These are phyloP conservation scores for Frieseomelitta varia DNA, from an alignment of 1,140 invertebrate species.

Conservation along the genomic window DNA sequence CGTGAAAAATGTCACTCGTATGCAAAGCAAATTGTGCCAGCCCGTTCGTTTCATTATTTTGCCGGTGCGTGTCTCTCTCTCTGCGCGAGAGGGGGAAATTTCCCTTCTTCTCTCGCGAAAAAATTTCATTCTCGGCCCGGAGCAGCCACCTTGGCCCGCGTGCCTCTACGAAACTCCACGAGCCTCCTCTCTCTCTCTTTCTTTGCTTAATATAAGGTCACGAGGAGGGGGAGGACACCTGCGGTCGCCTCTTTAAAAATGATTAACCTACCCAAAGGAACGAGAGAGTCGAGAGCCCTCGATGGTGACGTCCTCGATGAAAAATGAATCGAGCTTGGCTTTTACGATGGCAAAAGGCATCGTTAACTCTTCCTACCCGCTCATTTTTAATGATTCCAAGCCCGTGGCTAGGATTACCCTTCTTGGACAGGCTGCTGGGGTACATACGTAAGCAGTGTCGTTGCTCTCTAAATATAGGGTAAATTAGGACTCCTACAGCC, in stretches of 20 bases:
- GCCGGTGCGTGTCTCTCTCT: slow-evolving; percentile 18
- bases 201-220: slow-evolving; percentile 58
- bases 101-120: slow-evolving; percentile 34
- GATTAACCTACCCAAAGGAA: slow-evolving; percentile 69
- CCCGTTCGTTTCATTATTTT: slow-evolving; percentile 69
- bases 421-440: neutral
- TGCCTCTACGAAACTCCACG: too few relatives aligned
- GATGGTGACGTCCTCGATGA: slow-evolving; percentile 61
- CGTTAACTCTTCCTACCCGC: slow-evolving; percentile 65
- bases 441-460: slow-evolving; percentile 12
- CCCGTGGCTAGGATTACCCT: neutral
- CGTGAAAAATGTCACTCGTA: slow-evolving; percentile 71
- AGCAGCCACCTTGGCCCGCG: slow-evolving; percentile 1
- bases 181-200: neutral
- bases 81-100: slow-evolving; percentile 19
- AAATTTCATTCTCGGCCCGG: slow-evolving; percentile 68
- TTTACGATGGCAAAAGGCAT: slow-evolving; percentile 63
- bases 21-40: slow-evolving; percentile 71
- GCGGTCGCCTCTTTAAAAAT: slow-evolving; percentile 75
- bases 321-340: slow-evolving; percentile 67
- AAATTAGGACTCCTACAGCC: slow-evolving; percentile 7
- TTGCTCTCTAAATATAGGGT: neutral
- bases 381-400: slow-evolving; percentile 39
- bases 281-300: slow-evolving; percentile 4
- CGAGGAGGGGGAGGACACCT: slow-evolving; percentile 66